A percentile compares a stretch with the other conserved stretches of the same genome.
These are phyloP conservation scores for Nebria salina DNA, from an alignment of 2,888 invertebrate species.

Conservation along the genomic window DNA sequence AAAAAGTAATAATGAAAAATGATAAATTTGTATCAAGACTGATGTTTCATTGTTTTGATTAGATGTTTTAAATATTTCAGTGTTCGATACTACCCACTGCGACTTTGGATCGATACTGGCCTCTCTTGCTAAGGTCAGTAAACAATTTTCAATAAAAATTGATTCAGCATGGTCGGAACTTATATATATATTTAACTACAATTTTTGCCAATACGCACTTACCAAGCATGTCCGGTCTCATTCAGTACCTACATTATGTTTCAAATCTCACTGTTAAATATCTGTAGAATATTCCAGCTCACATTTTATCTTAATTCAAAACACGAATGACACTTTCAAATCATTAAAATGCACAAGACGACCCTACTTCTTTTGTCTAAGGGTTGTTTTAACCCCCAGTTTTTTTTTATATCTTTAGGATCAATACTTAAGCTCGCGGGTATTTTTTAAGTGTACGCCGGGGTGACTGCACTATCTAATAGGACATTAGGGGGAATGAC, in stretches of 20 bases:
- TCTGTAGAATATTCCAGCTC: too few species aligned
- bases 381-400: not conserved
- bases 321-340: not conserved
- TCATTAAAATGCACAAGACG: not conserved
- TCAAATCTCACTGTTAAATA: too few species aligned
- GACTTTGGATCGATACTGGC: slow-evolving; percentile 65
- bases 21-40: slow-evolving; percentile 9
- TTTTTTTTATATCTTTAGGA: slow-evolving; percentile 23
- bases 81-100: slow-evolving; percentile 63
- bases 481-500: slow-evolving; percentile 37
- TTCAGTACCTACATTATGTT: too few species aligned
- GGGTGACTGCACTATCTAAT: slow-evolving; percentile 42
- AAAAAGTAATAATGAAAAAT: slow-evolving; percentile 11
- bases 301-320: not conserved
- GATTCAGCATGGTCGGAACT: slow-evolving; percentile 39
- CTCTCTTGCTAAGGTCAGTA: slow-evolving; percentile 65
- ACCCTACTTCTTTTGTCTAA: not conserved
- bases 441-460: slow-evolving; percentile 56
- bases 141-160: slow-evolving; percentile 34
- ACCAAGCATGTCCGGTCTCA: not conserved
- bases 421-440: slow-evolving; percentile 58
- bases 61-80: slow-evolving; percentile 63
- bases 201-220: not conserved
- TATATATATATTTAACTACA: slow-evolving; percentile 21
- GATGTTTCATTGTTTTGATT: slow-evolving; percentile 47